Conservation (phyloP, 1,140 invertebrate species). For the Brachionus paranguensis region DNA sequence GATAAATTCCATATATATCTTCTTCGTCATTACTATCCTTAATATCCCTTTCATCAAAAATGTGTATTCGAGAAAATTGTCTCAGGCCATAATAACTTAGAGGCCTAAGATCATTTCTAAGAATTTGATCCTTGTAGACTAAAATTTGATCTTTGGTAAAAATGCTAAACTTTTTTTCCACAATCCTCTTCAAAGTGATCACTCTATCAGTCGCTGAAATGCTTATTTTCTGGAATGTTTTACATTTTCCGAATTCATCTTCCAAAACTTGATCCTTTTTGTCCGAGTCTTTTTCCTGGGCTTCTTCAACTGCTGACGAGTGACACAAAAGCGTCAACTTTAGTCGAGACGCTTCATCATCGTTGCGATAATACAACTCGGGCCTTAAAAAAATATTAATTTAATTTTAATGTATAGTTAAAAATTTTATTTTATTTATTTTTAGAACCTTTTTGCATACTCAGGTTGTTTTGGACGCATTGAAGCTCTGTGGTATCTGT, state of each 20-base stretch:
- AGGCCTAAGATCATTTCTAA: slow-evolving; percentile 19
- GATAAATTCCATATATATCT: slow-evolving; percentile 29
- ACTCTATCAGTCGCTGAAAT: slow-evolving; percentile 22
- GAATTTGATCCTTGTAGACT: slow-evolving; percentile 35
- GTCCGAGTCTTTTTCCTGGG: background rate
- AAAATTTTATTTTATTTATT: no score
- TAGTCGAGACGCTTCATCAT: background rate
- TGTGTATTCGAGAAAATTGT: slow-evolving; percentile 21
- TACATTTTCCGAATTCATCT: slow-evolving; percentile 30
- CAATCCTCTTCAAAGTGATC: slow-evolving; percentile 30
- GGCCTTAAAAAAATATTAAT: background rate
- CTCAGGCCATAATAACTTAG: background rate
- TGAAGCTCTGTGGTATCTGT: background rate
- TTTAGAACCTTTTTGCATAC: background rate
- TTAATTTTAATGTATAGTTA: background rate
- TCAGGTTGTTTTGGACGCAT: background rate
- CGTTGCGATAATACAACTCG: background rate
- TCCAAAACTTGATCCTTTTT: background rate
- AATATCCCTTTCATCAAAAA: slow-evolving; percentile 35
- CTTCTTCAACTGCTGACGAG: slow-evolving; percentile 23
- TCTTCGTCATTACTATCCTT: slow-evolving; percentile 32
- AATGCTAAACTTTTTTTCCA: slow-evolving; percentile 30
- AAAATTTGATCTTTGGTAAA: slow-evolving; percentile 22
- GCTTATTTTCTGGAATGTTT: slow-evolving; percentile 29
- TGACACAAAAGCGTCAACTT: slow-evolving; percentile 31